Percentiles rank a stretch among this genome's conserved stretches.
Evolutionary conservation across 2,797 vertebrate genomes (phyloP).

Genomic region (Mormyrus proboscirostris): DNA sequence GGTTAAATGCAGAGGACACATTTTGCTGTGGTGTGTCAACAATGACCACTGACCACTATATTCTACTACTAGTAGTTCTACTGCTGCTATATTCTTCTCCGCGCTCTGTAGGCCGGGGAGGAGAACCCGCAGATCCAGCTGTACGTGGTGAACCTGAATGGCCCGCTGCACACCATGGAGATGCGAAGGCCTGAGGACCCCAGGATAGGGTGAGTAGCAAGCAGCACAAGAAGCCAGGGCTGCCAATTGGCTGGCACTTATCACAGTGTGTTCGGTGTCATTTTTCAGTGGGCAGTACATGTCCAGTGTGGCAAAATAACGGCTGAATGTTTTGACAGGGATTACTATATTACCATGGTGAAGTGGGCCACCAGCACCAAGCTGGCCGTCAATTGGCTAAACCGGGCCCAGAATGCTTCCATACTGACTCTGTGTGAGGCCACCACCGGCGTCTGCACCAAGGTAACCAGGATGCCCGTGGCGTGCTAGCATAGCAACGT

Average conservation of each 20-base stretch:
- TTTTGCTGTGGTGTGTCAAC: too few relatives aligned
- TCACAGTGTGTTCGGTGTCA: background rate
- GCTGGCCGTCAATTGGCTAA: constrained; percentile 94
- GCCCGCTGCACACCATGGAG: constrained; percentile 87
- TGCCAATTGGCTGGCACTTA: background rate
- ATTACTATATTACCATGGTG: constrained; percentile 95
- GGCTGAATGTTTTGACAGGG: constrained; percentile 53
- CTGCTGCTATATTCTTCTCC: background rate
- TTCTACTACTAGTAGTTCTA: too few relatives aligned
- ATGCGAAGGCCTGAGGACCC: constrained; percentile 87
- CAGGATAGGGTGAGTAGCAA: constrained; percentile 74
- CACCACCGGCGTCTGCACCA: constrained; percentile 90
- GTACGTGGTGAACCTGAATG: constrained; percentile 88
- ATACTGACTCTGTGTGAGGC: constrained; percentile 90
- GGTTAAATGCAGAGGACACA: too few relatives aligned
- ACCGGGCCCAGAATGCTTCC: constrained; percentile 92
- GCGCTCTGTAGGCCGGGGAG: constrained; percentile 72
- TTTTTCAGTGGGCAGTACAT: background rate
- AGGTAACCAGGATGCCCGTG: constrained; percentile 57
- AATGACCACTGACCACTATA: too few relatives aligned
- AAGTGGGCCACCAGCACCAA: constrained; percentile 96
- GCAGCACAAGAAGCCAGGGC: background rate
- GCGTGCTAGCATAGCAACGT: background rate
- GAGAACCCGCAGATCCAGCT: constrained; percentile 90
- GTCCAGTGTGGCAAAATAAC: background rate